Evolutionary conservation across 2,113 vertebrate genomes (phyloP).

Genomic region (Bubo blakistoni): DNA sequence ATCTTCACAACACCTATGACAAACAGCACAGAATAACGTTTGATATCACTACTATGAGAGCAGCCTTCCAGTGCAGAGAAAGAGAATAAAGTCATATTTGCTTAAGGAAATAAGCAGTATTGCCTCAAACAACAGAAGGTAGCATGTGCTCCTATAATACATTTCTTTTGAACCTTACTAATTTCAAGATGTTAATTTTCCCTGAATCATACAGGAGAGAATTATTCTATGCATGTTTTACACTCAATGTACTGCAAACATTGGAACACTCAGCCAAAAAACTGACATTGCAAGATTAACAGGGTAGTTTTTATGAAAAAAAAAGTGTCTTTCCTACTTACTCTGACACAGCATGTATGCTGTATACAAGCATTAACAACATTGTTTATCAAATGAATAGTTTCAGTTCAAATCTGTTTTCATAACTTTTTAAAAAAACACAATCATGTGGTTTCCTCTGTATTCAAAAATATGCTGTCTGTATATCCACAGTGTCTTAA

Average conservation of each 20-base stretch:
- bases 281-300: not conserved
- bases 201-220: not conserved
- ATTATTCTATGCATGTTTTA: not conserved
- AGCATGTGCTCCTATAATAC: not conserved
- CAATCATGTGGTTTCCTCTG: not conserved
- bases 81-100: not conserved
- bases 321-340: not conserved
- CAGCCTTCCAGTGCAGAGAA: not conserved
- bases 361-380: not conserved
- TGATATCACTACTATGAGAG: not conserved
- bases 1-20: not conserved
- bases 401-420: not conserved
- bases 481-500: not conserved
- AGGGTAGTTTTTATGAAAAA: not conserved
- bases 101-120: not conserved
- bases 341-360: not conserved
- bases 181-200: not conserved
- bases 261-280: not conserved
- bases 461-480: not conserved
- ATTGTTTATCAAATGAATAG: not conserved
- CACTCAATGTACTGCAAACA: not conserved
- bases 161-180: not conserved
- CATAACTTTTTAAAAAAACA: not conserved
- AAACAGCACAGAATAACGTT: not conserved
- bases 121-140: not conserved